phyloP scores from a whole-genome alignment of 2,797 vertebrate genomes.

The Lutjanus campechanus region DNA sequence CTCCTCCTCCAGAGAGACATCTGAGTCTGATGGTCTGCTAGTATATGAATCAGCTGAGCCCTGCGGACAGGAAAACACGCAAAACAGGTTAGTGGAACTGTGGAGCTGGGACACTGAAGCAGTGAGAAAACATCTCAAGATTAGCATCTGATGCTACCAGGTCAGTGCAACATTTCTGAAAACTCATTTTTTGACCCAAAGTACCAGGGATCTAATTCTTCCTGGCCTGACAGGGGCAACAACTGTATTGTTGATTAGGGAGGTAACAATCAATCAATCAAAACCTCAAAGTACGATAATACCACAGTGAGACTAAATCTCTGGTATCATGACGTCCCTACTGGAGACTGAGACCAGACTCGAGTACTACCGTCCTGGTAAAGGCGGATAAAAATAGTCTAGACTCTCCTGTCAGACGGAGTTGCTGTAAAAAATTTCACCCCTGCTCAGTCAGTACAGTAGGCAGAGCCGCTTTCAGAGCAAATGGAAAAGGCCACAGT shows the following conservation, averaged over 20 bases:
- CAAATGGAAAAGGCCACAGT: not conserved
- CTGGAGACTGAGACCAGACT: not conserved
- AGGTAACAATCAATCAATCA: no score
- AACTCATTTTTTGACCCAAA: no score
- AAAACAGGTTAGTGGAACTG: conserved; percentile 8
- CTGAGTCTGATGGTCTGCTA: conserved; percentile 97
- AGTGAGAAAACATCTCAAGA: not conserved
- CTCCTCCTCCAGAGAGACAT: conserved; percentile 97
- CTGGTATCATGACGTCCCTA: no score
- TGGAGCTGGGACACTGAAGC: not conserved
- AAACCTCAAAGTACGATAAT: no score
- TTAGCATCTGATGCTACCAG: no score
- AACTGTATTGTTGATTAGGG: no score
- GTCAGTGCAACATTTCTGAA: no score
- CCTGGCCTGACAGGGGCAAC: no score
- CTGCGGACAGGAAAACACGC: conserved; percentile 72
- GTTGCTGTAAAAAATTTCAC: not conserved
- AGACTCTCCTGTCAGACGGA: not conserved
- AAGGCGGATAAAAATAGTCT: not conserved
- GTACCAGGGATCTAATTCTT: no score
- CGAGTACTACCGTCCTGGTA: not conserved
- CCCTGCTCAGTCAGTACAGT: not conserved
- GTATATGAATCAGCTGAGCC: conserved; percentile 98
- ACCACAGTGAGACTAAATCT: no score
- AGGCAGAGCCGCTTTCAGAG: conserved; percentile 7